phyloP scores from a whole-genome alignment of 2,797 vertebrate species.

The Chromis chromis region DNA sequence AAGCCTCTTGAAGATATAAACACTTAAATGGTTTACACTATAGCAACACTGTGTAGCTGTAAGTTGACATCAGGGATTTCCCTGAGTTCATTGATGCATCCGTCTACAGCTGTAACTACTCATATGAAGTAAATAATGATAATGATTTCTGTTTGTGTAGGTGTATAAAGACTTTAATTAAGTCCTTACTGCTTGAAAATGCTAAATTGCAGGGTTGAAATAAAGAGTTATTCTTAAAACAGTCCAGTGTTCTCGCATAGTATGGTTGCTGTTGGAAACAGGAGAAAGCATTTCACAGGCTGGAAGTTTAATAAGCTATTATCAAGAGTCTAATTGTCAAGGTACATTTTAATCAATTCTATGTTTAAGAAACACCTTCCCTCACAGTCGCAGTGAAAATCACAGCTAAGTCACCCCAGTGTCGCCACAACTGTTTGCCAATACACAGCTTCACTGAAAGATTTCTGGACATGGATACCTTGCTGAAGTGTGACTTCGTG shows the following conservation, averaged over 20 bases:
- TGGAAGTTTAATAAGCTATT: background rate
- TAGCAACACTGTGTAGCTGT: background rate
- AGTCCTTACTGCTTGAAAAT: background rate
- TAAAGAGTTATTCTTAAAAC: background rate
- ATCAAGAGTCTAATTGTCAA: slow-evolving; percentile 11
- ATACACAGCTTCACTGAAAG: slow-evolving; percentile 39
- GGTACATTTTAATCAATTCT: slow-evolving; percentile 13
- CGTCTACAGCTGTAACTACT: no score
- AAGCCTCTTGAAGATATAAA: background rate
- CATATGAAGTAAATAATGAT: no score
- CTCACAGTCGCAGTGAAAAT: slow-evolving; percentile 47
- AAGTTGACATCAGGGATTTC: background rate
- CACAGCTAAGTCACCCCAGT: slow-evolving; percentile 38
- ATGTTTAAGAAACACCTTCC: slow-evolving; percentile 33
- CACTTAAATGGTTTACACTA: background rate
- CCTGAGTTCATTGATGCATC: no score
- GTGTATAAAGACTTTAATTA: background rate
- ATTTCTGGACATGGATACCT: slow-evolving; percentile 36
- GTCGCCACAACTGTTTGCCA: slow-evolving; percentile 56
- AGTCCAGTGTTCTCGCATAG: background rate
- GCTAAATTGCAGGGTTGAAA: background rate
- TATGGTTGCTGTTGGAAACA: background rate
- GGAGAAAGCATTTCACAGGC: background rate
- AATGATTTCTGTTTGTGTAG: background rate
- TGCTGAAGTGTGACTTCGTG: slow-evolving; percentile 33